Evolutionary conservation across 2,888 invertebrate species (phyloP), one percentile per base, ranked within the genome.

Genomic region (Apoderus coryli): DNA sequence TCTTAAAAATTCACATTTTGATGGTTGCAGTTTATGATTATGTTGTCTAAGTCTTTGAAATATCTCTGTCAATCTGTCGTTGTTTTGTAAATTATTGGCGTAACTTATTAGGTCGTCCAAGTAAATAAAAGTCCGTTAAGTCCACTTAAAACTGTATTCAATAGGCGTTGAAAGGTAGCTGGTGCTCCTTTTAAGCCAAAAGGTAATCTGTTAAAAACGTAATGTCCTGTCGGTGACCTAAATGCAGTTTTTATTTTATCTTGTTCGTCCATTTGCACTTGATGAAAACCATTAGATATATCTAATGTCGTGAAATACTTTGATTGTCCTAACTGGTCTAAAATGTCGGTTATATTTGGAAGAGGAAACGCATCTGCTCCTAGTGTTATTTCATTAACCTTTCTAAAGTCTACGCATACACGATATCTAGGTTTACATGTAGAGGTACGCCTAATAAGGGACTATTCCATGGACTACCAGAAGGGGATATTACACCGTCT

Each of bases 61-160:
- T 7, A 49, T 35, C 22, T 37, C 37, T 29, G 14, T 34, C 6
- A 48, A 23, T 16, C 33, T 35, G 37, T 43, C 14, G 32, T 10
- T 23, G 47, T 40, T 1, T n/a, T 16, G 2, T 16, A 27, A 16
- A 27, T 27, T 16, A 10, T 10, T 28, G 3, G 19, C 28, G 14
- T 28, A 22, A 28, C n/a, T n/a, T n/a, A 52, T 37, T 4, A 48
- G 38, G 33, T 53, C 49, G 16, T 52, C 50, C 6, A 51, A 16
- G 31, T 49, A 54, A 2, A 49, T 43, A 6, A 51, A 38, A 22
- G 43, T 40, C 10, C 26, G 28, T 4, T 33, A 33, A 9, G 36
- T 34, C 44, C 44, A 1, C 29, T 14, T 7, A 48, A 26, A 2
- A 45, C 32, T 1, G 25, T 22, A 10, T 45, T 41, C 43, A 46